A percentile compares a stretch with the other conserved stretches of the same genome.
phyloP scores from a whole-genome alignment of 2,888 invertebrate species.

The Auanema freiburgensis region DNA sequence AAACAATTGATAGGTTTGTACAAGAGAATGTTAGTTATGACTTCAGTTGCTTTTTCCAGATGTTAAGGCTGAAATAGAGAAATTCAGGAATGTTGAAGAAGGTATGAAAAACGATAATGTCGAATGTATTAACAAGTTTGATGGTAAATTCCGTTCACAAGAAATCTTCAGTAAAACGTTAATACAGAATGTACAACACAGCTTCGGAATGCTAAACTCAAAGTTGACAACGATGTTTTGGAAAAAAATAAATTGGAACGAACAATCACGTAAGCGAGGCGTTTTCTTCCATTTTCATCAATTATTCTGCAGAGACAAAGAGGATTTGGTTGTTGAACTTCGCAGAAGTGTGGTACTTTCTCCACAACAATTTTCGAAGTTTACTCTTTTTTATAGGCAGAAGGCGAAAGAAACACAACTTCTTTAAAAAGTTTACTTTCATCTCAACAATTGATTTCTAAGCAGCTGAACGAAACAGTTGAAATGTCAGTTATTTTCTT shows the following conservation, averaged over 20 bases:
- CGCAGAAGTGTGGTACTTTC: neutral
- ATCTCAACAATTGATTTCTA: constrained; percentile 10
- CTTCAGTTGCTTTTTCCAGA: neutral
- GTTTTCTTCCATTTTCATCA: too few relatives aligned
- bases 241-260: too few relatives aligned
- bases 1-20: constrained; percentile 15
- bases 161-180: neutral
- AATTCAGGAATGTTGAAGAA: neutral
- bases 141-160: constrained; percentile 3
- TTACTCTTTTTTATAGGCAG: neutral
- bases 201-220: too few relatives aligned
- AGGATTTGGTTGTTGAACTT: neutral
- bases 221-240: too few relatives aligned
- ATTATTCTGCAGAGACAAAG: too few relatives aligned
- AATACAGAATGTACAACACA: neutral
- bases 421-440: constrained; percentile 11
- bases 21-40: neutral
- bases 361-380: too few relatives aligned
- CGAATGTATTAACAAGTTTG: neutral
- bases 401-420: neutral
- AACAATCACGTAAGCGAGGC: too few relatives aligned
- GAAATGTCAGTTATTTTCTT: constrained; percentile 8
- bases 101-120: constrained; percentile 8
- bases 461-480: constrained; percentile 14
- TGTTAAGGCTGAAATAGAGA: constrained; percentile 13